Percentiles rank a stretch among this genome's conserved stretches.
Conservation (phyloP, 1,140 invertebrate species). For the Oryctes rhinoceros region DNA sequence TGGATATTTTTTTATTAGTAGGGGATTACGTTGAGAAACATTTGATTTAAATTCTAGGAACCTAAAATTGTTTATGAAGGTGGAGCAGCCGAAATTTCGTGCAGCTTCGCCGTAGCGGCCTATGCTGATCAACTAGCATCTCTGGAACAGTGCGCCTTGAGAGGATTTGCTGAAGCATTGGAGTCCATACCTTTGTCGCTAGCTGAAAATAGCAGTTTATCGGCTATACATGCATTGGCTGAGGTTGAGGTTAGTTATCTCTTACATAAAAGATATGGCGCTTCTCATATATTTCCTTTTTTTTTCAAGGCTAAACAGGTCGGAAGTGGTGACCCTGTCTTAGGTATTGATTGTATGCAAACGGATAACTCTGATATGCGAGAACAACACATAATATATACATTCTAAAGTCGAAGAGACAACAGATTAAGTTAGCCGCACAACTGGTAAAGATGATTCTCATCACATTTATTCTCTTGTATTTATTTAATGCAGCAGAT, state of each 20-base stretch:
- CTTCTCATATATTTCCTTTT: slow-evolving; percentile 13
- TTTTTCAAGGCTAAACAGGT: slow-evolving; percentile 70
- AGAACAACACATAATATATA: slow-evolving; percentile 95
- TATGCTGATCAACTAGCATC: slow-evolving; percentile 92
- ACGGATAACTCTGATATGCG: slow-evolving; percentile 95
- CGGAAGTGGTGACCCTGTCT: slow-evolving; percentile 81
- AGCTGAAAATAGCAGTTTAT: slow-evolving; percentile 95
- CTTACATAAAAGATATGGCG: not conserved
- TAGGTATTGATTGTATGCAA: slow-evolving; percentile 96
- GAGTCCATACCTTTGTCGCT: slow-evolving; percentile 95
- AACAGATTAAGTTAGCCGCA: slow-evolving; percentile 96
- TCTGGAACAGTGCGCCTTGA: slow-evolving; percentile 96
- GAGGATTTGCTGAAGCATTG: slow-evolving; percentile 94
- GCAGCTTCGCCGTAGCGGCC: slow-evolving; percentile 87
- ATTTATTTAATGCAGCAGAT: too few species aligned
- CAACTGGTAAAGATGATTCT: slow-evolving; percentile 99
- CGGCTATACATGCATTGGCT: slow-evolving; percentile 91
- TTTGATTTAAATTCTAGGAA: slow-evolving; percentile 67
- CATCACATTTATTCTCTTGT: slow-evolving; percentile 58
- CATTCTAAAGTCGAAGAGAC: slow-evolving; percentile 95
- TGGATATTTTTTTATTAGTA: not conserved
- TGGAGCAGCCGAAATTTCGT: slow-evolving; percentile 95
- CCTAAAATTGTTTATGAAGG: slow-evolving; percentile 97
- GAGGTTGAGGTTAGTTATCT: slow-evolving; percentile 78
- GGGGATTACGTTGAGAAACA: not conserved